Evolutionary conservation across 2,888 invertebrate species (phyloP).

Genomic region (Rhyacophila evoluta): DNA sequence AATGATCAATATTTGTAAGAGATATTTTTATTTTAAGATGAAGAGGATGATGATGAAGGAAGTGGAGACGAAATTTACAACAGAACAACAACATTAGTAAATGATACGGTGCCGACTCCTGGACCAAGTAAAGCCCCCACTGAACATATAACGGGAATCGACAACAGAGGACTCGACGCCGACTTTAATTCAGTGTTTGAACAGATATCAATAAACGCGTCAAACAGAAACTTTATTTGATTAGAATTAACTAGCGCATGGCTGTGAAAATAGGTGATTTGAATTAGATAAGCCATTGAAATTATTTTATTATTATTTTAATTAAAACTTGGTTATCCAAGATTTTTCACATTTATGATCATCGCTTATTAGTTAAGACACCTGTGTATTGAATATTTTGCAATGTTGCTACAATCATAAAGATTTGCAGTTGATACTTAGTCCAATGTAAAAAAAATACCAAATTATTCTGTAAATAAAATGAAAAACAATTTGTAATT

Average conservation of each 20-base stretch:
- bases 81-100: conserved; percentile 61
- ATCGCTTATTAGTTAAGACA: too few relatives aligned
- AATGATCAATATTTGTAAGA: too few relatives aligned
- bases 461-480: too few relatives aligned
- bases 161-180: conserved; percentile 72
- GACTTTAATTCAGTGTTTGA: conserved; percentile 75
- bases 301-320: too few relatives aligned
- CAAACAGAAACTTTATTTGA: conserved; percentile 55
- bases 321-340: too few relatives aligned
- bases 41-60: conserved; percentile 68
- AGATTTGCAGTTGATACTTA: too few relatives aligned
- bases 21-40: conserved; percentile 59
- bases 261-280: not conserved
- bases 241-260: not conserved
- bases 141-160: conserved; percentile 69
- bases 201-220: conserved; percentile 72
- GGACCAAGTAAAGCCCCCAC: conserved; percentile 64
- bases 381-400: too few relatives aligned
- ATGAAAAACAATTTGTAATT: too few relatives aligned
- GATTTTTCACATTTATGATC: too few relatives aligned
- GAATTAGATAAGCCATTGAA: not conserved
- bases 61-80: conserved; percentile 67
- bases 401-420: too few relatives aligned
- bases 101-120: conserved; percentile 64
- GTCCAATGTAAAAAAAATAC: too few relatives aligned